These are phyloP conservation scores for Scaptomyza graminum DNA, from an alignment of 1,140 invertebrate species.

Conservation along the genomic window DNA sequence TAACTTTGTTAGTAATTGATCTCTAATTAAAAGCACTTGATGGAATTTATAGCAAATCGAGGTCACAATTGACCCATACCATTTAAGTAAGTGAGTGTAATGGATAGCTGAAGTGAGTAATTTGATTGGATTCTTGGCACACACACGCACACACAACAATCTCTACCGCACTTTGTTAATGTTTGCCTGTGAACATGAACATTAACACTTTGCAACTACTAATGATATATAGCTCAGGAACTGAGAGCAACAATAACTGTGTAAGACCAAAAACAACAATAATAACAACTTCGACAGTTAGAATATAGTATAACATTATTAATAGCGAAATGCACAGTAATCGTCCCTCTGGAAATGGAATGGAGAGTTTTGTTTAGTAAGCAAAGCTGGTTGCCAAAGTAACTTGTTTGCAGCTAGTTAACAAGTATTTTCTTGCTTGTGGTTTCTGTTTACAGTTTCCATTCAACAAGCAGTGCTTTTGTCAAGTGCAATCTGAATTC, in stretches of 20 bases:
- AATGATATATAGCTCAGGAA: slow-evolving; percentile 46
- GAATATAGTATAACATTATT: slow-evolving; percentile 31
- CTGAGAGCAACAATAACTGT: slow-evolving; percentile 2
- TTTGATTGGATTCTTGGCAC: slow-evolving; percentile 28
- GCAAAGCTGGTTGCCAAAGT: slow-evolving; percentile 36
- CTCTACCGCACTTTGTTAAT: slow-evolving; percentile 33
- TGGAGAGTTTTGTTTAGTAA: slow-evolving; percentile 6
- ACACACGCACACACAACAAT: not conserved
- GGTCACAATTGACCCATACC: slow-evolving; percentile 22
- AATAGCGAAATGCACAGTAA: slow-evolving; percentile 22
- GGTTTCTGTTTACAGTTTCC: slow-evolving; percentile 5
- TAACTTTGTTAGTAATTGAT: not conserved
- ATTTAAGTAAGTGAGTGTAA: not conserved
- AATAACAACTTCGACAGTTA: slow-evolving; percentile 26
- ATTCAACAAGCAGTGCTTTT: not conserved
- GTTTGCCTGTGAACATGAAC: slow-evolving; percentile 46
- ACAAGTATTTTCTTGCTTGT: slow-evolving; percentile 14
- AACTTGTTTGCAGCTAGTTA: slow-evolving; percentile 16
- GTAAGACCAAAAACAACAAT: slow-evolving; percentile 1
- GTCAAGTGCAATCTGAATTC: not conserved
- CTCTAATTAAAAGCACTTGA: slow-evolving; percentile 3
- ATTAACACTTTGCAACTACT: slow-evolving; percentile 55
- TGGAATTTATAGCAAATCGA: slow-evolving; percentile 12
- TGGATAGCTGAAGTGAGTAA: slow-evolving; percentile 9
- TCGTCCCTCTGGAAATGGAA: slow-evolving; percentile 8